Conservation (phyloP, 1,140 invertebrate genomes). For the Zelostemma sp. region DNA sequence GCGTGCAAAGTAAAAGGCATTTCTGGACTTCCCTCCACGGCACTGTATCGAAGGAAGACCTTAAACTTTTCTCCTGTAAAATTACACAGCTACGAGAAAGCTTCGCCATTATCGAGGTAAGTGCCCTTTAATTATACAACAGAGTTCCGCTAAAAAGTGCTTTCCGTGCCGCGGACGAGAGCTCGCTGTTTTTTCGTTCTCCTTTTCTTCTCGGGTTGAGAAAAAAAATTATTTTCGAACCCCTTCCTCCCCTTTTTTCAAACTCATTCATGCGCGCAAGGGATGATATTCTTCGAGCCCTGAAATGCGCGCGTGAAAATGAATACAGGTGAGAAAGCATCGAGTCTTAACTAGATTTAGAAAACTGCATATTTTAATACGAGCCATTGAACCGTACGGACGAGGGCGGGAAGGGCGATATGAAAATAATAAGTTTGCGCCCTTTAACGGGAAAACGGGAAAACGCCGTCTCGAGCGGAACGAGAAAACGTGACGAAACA, state of each 20-base stretch:
- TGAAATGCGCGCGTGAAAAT: too few species aligned
- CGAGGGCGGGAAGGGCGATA: constrained; percentile 10
- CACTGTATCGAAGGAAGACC: constrained; percentile 30
- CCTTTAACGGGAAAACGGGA: too few species aligned
- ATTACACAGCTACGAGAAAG: constrained; percentile 43
- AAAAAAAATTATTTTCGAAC: too few species aligned
- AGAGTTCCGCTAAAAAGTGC: constrained; percentile 44
- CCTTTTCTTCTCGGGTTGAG: constrained; percentile 10
- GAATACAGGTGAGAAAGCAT: too few species aligned
- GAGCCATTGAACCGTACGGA: not conserved
- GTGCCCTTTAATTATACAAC: constrained; percentile 48
- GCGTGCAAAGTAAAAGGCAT: constrained; percentile 42
- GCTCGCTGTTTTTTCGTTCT: constrained; percentile 16
- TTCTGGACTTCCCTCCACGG: constrained; percentile 27
- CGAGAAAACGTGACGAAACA: constrained; percentile 42
- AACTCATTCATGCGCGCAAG: too few species aligned
- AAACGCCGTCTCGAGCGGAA: constrained; percentile 35
- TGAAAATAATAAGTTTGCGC: constrained; percentile 38
- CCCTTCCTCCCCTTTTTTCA: not conserved
- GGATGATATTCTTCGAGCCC: too few species aligned
- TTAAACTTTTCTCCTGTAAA: constrained; percentile 48
- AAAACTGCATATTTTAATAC: too few species aligned
- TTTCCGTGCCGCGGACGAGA: constrained; percentile 36
- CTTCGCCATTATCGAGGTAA: constrained; percentile 46
- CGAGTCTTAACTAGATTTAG: too few species aligned